phyloP scores from a whole-genome alignment of 2,113 vertebrate species.

The Pollachius pollachius region DNA sequence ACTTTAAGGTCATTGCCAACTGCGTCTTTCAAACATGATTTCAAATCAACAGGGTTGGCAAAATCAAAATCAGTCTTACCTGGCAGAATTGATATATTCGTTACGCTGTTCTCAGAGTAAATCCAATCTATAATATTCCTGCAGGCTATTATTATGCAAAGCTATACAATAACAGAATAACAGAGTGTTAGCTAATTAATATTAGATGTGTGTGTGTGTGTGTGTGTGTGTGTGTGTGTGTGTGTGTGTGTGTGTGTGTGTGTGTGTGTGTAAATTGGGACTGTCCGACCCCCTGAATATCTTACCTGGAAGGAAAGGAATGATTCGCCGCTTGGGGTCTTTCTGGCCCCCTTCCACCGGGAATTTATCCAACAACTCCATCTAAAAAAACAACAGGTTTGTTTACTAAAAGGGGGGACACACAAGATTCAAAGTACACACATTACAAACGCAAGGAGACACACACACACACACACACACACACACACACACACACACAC shows the following conservation, averaged over 20 bases:
- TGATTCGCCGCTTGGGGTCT: conserved; percentile 96
- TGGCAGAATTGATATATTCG: too few relatives aligned
- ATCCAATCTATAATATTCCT: too few relatives aligned
- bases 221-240: conserved; percentile 7
- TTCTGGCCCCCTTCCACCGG: conserved; percentile 98
- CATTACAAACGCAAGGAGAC: not conserved
- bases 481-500: conserved; percentile 1
- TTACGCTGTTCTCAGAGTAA: too few relatives aligned
- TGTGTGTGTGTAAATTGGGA: conserved; percentile 9
- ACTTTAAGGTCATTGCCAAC: too few relatives aligned
- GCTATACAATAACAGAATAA: too few relatives aligned
- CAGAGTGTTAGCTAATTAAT: too few relatives aligned
- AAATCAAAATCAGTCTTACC: too few relatives aligned
- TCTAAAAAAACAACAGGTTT: conserved; percentile 70
- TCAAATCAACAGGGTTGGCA: too few relatives aligned
- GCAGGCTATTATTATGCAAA: too few relatives aligned
- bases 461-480: conserved; percentile 6
- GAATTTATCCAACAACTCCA: conserved; percentile 99
- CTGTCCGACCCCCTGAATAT: not conserved
- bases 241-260: conserved; percentile 13
- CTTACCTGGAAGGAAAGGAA: conserved; percentile 95
- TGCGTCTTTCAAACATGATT: too few relatives aligned
- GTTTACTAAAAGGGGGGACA: conserved; percentile 22
- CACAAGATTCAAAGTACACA: not conserved
- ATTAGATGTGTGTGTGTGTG: conserved; percentile 4